Conservation (phyloP, 35 echinoderm and acorn worm genomes). For the Apostichopus parvimensis region DNA sequence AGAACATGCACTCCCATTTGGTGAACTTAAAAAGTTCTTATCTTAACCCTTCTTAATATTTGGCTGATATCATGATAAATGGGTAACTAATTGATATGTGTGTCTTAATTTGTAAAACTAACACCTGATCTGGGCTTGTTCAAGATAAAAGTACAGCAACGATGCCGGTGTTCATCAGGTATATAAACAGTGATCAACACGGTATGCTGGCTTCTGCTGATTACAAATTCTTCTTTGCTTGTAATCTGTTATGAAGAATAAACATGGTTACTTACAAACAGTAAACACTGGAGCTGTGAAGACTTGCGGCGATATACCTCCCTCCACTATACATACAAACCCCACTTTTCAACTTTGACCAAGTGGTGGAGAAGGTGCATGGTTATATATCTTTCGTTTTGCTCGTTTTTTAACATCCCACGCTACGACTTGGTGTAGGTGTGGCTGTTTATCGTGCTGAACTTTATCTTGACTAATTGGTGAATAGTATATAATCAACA, state of each 20-base stretch:
- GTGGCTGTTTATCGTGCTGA: background rate
- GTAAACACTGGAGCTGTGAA: background rate
- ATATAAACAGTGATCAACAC: no score
- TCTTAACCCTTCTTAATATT: background rate
- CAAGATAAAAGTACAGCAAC: background rate
- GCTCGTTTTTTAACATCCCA: background rate
- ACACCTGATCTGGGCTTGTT: background rate
- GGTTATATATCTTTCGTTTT: background rate
- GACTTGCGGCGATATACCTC: background rate
- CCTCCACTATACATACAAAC: background rate
- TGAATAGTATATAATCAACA: no score
- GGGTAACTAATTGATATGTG: constrained; percentile 8
- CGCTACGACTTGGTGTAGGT: background rate
- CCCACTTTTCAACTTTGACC: constrained; percentile 12
- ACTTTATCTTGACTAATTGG: background rate
- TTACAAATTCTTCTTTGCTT: background rate
- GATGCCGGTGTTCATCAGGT: background rate
- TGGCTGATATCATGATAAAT: background rate
- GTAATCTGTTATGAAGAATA: background rate
- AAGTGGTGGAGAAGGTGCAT: background rate
- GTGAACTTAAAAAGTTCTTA: background rate
- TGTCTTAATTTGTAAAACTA: background rate
- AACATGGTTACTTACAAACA: background rate
- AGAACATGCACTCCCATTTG: no score
- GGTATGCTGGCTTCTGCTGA: no score